Evolutionary conservation across 1,140 invertebrate genomes (phyloP).

Genomic region (Sitophilus oryzae): DNA sequence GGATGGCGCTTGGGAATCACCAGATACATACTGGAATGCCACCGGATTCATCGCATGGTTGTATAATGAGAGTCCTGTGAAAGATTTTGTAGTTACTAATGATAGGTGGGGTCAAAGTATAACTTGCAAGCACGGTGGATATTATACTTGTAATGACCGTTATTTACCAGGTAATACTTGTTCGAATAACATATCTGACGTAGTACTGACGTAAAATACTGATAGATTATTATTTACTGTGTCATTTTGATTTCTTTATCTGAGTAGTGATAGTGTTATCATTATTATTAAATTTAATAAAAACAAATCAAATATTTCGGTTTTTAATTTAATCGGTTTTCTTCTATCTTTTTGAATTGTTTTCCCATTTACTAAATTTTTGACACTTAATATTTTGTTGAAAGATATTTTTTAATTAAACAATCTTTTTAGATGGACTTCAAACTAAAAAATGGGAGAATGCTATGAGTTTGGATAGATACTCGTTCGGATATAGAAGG

Average conservation of each 20-base stretch:
- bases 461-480: neutral
- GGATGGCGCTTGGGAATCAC: conserved; percentile 83
- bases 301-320: no score
- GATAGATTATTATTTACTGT: no score
- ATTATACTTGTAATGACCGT: conserved; percentile 75
- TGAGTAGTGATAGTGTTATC: no score
- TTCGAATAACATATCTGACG: no score
- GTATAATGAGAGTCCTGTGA: conserved; percentile 91
- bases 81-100: conserved; percentile 80
- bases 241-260: no score
- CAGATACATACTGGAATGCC: conserved; percentile 74
- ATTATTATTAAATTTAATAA: no score
- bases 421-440: neutral
- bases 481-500: neutral
- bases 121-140: conserved; percentile 81
- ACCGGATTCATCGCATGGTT: conserved; percentile 83
- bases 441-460: neutral
- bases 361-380: no score
- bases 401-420: no score
- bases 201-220: no score
- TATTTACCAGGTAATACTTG: conserved; percentile 47
- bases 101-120: conserved; percentile 77
- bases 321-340: no score
- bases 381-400: no score
- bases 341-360: no score